phyloP scores from a whole-genome alignment of 2,113 vertebrate species.

The Albula goreensis region DNA sequence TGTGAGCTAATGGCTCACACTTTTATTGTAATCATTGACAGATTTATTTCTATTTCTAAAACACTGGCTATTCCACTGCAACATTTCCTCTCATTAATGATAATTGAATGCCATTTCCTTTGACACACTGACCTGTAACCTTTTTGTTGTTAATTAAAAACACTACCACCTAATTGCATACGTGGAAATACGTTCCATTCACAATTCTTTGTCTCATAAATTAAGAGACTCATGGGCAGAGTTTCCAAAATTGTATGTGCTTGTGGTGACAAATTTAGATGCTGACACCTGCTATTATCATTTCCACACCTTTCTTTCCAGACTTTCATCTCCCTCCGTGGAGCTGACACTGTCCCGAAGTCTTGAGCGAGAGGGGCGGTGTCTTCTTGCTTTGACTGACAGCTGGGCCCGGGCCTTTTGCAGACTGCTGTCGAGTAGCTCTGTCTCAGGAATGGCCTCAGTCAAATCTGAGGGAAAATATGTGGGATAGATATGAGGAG shows the following conservation, averaged over 20 bases:
- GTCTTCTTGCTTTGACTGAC: conserved; percentile 76
- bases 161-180: not conserved
- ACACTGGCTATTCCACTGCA: not conserved
- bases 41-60: not conserved
- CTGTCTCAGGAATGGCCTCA: conserved; percentile 84
- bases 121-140: not conserved
- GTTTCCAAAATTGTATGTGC: not conserved
- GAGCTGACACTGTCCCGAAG: conserved; percentile 85
- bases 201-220: not conserved
- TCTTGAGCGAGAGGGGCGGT: conserved; percentile 80
- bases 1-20: too few species aligned
- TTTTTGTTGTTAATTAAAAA: not conserved
- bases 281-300: not conserved
- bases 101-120: not conserved
- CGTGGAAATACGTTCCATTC: not conserved
- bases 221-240: too few species aligned
- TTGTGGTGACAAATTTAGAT: not conserved
- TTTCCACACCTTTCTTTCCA: conserved; percentile 66
- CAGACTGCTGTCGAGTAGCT: conserved; percentile 86
- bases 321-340: conserved; percentile 81
- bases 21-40: not conserved
- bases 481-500: not conserved
- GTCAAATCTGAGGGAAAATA: conserved; percentile 76
- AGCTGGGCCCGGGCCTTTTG: conserved; percentile 87
- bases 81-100: not conserved